These are phyloP conservation scores for Zoanthus sansibaricus DNA, from an alignment of 92 coral and sea anemone genomes.

Conservation along the genomic window DNA sequence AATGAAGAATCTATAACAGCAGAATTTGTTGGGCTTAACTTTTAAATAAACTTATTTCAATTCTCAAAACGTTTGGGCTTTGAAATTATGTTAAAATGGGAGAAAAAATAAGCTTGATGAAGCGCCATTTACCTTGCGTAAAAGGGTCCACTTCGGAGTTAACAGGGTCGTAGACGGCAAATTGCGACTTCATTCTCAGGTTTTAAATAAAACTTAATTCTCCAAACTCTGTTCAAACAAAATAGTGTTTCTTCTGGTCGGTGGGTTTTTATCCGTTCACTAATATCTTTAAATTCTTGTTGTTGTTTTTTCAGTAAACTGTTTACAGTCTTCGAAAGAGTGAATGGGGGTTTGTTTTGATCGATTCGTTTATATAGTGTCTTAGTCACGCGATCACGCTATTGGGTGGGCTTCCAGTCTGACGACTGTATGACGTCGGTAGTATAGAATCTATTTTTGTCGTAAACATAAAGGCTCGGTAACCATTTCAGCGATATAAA, in stretches of 20 bases:
- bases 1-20: background rate
- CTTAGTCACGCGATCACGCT: slow-evolving; percentile 43
- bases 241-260: background rate
- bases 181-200: slow-evolving; percentile 39
- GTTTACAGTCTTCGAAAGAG: background rate
- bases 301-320: background rate
- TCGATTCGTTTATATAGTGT: slow-evolving; percentile 26
- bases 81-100: background rate
- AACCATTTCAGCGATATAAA: background rate
- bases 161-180: slow-evolving; percentile 17
- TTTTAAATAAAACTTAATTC: background rate
- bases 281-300: background rate
- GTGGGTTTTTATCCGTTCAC: background rate
- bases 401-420: slow-evolving; percentile 43
- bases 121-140: slow-evolving; percentile 35
- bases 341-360: slow-evolving; percentile 17
- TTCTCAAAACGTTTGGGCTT: background rate
- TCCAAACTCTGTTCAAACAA: slow-evolving; percentile 16
- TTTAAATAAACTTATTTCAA: background rate
- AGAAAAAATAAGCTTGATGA: background rate
- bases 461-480: background rate
- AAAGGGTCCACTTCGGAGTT: slow-evolving; percentile 36
- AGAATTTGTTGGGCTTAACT: too few relatives aligned
- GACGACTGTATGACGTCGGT: slow-evolving; percentile 39
- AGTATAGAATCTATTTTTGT: slow-evolving; percentile 7